Conservation (phyloP, 2,888 invertebrate genomes). For the Cyrtodaria siliqua region DNA sequence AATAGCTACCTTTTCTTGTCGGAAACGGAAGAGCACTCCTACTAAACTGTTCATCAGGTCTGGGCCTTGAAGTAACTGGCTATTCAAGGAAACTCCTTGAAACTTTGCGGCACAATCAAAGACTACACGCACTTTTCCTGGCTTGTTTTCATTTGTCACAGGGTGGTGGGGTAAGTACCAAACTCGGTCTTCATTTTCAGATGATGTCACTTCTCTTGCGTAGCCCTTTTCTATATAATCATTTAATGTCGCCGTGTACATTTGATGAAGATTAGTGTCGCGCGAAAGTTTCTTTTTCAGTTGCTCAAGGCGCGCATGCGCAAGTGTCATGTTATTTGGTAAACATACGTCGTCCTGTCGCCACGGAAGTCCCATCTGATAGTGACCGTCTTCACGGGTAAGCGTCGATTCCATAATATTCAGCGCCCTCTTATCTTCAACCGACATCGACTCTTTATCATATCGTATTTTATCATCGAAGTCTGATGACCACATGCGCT, state of each 20-base stretch:
- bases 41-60: no score
- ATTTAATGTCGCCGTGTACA: conserved; percentile 29
- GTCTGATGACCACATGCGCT: conserved; percentile 31
- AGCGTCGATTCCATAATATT: conserved; percentile 23
- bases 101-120: no score
- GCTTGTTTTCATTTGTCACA: no score
- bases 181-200: conserved; percentile 35
- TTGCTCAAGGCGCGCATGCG: conserved; percentile 5
- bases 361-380: conserved; percentile 38
- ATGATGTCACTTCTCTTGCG: background rate
- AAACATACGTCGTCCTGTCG: conserved; percentile 1
- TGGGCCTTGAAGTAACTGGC: no score
- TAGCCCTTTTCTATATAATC: conserved; percentile 29
- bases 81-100: no score
- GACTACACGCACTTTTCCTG: no score
- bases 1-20: no score
- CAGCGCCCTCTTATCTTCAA: conserved; percentile 35
- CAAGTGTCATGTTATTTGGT: conserved; percentile 24
- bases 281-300: conserved; percentile 20
- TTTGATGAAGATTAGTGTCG: conserved; percentile 9
- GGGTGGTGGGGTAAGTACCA: no score
- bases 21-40: no score
- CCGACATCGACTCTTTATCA: conserved; percentile 30
- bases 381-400: conserved; percentile 22
- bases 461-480: conserved; percentile 7